These are phyloP conservation scores for Labeo rohita DNA, from an alignment of 2,113 vertebrate species.

Conservation along the genomic window DNA sequence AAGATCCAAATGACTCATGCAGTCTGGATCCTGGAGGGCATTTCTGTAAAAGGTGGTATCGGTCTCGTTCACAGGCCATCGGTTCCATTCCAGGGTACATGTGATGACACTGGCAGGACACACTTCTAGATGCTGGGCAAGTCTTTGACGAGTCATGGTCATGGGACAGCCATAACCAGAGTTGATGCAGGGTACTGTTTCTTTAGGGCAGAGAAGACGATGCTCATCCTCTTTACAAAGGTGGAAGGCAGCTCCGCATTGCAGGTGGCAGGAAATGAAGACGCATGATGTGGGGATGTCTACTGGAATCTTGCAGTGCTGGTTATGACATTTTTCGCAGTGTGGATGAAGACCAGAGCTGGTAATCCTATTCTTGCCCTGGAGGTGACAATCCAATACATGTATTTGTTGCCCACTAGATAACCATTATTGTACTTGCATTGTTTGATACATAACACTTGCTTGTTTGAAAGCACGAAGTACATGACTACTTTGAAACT, in stretches of 20 bases:
- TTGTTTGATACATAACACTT: neutral
- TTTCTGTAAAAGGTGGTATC: slow-evolving; percentile 80
- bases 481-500: neutral
- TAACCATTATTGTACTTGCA: neutral
- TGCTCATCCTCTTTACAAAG: slow-evolving; percentile 92
- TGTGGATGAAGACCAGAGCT: slow-evolving; percentile 78
- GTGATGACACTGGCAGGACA: slow-evolving; percentile 92
- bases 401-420: neutral
- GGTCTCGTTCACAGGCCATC: slow-evolving; percentile 87
- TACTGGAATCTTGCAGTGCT: slow-evolving; percentile 75
- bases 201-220: slow-evolving; percentile 85
- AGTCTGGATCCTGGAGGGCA: slow-evolving; percentile 72
- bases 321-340: slow-evolving; percentile 84
- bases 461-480: slow-evolving; percentile 10
- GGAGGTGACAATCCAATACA: slow-evolving; percentile 11
- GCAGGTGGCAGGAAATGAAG: slow-evolving; percentile 79
- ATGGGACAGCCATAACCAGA: slow-evolving; percentile 86
- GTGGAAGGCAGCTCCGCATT: slow-evolving; percentile 86
- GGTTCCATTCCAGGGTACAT: slow-evolving; percentile 96
- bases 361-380: slow-evolving; percentile 56
- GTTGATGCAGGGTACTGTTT: slow-evolving; percentile 89
- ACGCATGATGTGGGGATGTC: slow-evolving; percentile 79
- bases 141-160: slow-evolving; percentile 82
- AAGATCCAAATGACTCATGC: slow-evolving; percentile 63
- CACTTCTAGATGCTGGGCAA: slow-evolving; percentile 84